A percentile compares a stretch with the other conserved stretches of the same genome.
phyloP scores from a whole-genome alignment of 2,888 invertebrate species.

The Acanthacorydalis orientalis region DNA sequence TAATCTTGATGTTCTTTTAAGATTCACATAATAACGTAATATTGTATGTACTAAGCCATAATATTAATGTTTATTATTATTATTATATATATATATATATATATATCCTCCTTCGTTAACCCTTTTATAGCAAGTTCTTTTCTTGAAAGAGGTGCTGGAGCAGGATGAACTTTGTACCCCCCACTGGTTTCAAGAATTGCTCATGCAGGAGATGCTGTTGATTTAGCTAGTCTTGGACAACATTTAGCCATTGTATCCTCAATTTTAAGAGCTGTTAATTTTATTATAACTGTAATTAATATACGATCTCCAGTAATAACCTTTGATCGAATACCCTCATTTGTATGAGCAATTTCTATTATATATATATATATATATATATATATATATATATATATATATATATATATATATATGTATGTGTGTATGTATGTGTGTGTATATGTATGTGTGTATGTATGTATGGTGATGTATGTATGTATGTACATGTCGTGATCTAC shows the following conservation, averaged over 20 bases:
- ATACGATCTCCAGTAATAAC: slow-evolving; percentile 42
- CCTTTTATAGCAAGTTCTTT: slow-evolving; percentile 44
- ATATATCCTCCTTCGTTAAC: slow-evolving; percentile 54
- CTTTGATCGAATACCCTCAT: slow-evolving; percentile 49
- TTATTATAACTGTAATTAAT: slow-evolving; percentile 61
- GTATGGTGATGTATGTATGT: too few relatives aligned
- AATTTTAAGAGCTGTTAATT: slow-evolving; percentile 63
- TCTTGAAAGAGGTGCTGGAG: slow-evolving; percentile 53
- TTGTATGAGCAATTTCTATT: slow-evolving; percentile 61
- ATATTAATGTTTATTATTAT: too few relatives aligned
- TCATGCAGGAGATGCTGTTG: slow-evolving; percentile 50
- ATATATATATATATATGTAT: too few relatives aligned
- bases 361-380: slow-evolving; percentile 22
- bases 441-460: too few relatives aligned
- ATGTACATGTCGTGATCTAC: too few relatives aligned
- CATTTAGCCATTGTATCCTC: slow-evolving; percentile 58
- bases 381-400: too few relatives aligned
- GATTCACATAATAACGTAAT: too few relatives aligned
- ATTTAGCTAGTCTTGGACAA: slow-evolving; percentile 58
- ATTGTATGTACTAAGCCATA: too few relatives aligned
- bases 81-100: too few relatives aligned
- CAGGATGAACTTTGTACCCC: slow-evolving; percentile 65
- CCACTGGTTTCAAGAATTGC: slow-evolving; percentile 43
- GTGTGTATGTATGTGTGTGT: slow-evolving; percentile 22
- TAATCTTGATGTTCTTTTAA: too few relatives aligned